Evolutionary conservation across 2,888 invertebrate species (phyloP), one percentile per base, ranked within the genome.

Genomic region (Macrophya annulata): DNA sequence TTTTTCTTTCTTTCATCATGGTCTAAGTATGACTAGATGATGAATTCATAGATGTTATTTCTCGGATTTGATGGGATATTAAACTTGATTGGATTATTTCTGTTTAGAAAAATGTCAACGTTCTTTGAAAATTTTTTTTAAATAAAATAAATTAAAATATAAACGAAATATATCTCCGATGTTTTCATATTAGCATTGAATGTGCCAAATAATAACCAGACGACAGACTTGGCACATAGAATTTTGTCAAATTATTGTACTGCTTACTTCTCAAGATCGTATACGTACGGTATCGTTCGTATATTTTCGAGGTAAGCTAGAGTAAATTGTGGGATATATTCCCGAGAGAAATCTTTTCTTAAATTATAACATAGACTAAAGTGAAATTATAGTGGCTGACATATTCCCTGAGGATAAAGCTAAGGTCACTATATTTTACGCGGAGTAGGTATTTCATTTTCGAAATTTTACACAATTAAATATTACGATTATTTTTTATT

Each of bases 301-400:
- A 3, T 31, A 31, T 31, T 31, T 31, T 31, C 31, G 31, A 1
- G 1, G 1, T 3, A 31, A 31, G 31, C 31, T 31, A 10, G 12
- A 21, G 62, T 25, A 25, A 62, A 62, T 62, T 8, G 68, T 68
- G 12, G 25, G 37, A 37, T 37, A 68, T 17, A 68, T 68, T 15
- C 68, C 68, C 68, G 6, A 17, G 68, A 68, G 68, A 68, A 68
- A 68, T 68, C 68, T 68, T 68, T 68, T 37, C 68, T 68, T 37
- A 37, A 68, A 68, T 37, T 25, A 25, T 55, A 21, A 4, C 9
- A 62, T 37, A 37, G 68, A 55, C 17, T 68, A 25, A 12, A 62
- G 21, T 12, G 62, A 8, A 62, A 62, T 62, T 21, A 62, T 62
- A 62, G 55, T 55, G n/a, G n/a, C 51, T 51, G 5, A 2, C n/a